Evolutionary conservation across 2,888 invertebrate species (phyloP), one percentile per base, ranked within the genome.

Genomic region (Anticlea derivata): DNA sequence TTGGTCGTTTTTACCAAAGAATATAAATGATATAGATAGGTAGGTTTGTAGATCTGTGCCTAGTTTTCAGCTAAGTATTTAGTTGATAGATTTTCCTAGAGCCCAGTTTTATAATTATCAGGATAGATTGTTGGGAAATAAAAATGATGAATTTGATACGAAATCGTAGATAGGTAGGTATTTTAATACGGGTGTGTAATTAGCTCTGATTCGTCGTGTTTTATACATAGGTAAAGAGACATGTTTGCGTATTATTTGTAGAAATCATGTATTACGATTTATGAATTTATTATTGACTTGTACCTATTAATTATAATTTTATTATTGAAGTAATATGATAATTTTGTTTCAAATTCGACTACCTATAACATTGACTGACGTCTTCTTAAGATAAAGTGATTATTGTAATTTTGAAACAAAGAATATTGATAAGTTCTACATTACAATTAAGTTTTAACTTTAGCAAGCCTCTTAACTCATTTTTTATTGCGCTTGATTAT

Each of bases 131-230:
- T 75, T 71, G 70, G 65, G 63, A 69, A 70, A 63, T 62, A 58
- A 63, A 73, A 75, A 72, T 69, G 78, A 80, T 80, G 79, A 82
- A 83, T 86, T 87, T 87, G 84, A 87, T 88, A 88, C 81, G 83
- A 87, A 85, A 80, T 80, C 65, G 80, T 89, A 88, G 88, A 77
- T 89, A 88, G 89, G 86, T 88, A 89, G 88, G 82, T 85, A 87
- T 86, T 87, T 83, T 83, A 88, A 86, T 86, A 87, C 80, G 81
- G 78, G 78, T 79, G 29, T 84, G 79, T 84, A 81, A 78, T 80
- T 79, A 78, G 83, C 78, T 79, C 76, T 77, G 70, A 30, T 77
- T 73, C 70, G 69, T 76, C 66, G 13, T 44, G 29, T 46, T 46
- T 41, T 51, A 41, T 41, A 40, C 12, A 13, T 51, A 48, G n/a